phyloP scores from a whole-genome alignment of 2,888 invertebrate species.

The Autographa pulchrina region DNA sequence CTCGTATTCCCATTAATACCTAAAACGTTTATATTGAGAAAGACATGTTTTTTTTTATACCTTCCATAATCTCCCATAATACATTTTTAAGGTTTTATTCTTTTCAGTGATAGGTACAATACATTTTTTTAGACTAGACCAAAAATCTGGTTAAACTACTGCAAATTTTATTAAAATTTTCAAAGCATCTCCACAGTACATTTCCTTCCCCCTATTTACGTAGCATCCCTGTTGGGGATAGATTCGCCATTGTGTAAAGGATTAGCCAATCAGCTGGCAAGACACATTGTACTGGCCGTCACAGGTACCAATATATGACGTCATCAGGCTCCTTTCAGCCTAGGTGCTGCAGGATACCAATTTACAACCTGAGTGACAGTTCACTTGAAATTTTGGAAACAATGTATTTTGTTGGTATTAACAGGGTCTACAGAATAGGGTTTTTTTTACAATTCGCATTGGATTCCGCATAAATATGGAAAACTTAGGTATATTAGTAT shows the following conservation, averaged over 20 bases:
- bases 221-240: background rate
- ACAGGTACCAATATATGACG: background rate
- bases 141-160: too few relatives aligned
- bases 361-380: background rate
- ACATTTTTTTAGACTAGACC: too few relatives aligned
- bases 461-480: too few relatives aligned
- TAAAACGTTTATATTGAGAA: too few relatives aligned
- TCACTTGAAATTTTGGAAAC: background rate
- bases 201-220: background rate
- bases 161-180: background rate
- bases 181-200: background rate
- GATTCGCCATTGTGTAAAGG: slow-evolving; percentile 9
- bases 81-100: too few relatives aligned
- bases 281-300: background rate
- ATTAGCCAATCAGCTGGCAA: slow-evolving; percentile 3
- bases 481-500: too few relatives aligned
- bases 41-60: too few relatives aligned
- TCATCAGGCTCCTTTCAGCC: background rate
- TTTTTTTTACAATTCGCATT: too few relatives aligned
- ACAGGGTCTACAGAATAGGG: background rate
- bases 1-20: too few relatives aligned
- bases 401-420: background rate
- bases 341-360: background rate
- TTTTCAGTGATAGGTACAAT: too few relatives aligned
- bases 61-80: too few relatives aligned